Evolutionary conservation across 2,888 invertebrate genomes (phyloP).

Genomic region (Petrophora chlorosata): DNA sequence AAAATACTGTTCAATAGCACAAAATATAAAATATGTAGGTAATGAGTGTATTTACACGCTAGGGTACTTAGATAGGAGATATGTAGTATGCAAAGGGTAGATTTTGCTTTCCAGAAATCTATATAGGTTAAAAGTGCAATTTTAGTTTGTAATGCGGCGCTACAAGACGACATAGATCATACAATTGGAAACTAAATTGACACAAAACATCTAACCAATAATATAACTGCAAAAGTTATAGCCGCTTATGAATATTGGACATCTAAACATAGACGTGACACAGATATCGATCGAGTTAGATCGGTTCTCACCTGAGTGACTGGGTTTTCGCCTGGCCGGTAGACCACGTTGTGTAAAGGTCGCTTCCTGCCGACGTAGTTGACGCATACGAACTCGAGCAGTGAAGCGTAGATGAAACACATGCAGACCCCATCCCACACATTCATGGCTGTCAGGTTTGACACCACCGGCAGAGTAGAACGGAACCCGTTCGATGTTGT

Average conservation of each 20-base stretch:
- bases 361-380: conserved; percentile 97
- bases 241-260: conserved; percentile 9
- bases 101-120: conserved; percentile 13
- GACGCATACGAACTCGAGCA: conserved; percentile 97
- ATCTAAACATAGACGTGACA: conserved; percentile 18
- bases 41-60: conserved; percentile 33
- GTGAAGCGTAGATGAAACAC: conserved; percentile 98
- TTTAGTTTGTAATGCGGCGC: conserved; percentile 39
- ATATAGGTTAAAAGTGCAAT: conserved; percentile 36
- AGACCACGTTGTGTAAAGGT: conserved; percentile 94
- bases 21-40: too few relatives aligned
- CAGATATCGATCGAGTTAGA: conserved; percentile 15
- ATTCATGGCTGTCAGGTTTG: conserved; percentile 97
- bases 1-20: conserved; percentile 23
- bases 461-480: conserved; percentile 96
- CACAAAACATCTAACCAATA: conserved; percentile 24
- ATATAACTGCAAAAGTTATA: conserved; percentile 10
- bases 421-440: conserved; percentile 98
- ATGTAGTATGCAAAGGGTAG: not conserved
- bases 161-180: conserved; percentile 51
- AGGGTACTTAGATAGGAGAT: conserved; percentile 1
- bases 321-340: conserved; percentile 94
- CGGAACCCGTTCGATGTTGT: conserved; percentile 97
- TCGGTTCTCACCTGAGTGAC: conserved; percentile 90
- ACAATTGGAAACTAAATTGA: conserved; percentile 26